These are phyloP conservation scores for Percopsis transmontana DNA, from an alignment of 2,113 vertebrate genomes.

Conservation along the genomic window DNA sequence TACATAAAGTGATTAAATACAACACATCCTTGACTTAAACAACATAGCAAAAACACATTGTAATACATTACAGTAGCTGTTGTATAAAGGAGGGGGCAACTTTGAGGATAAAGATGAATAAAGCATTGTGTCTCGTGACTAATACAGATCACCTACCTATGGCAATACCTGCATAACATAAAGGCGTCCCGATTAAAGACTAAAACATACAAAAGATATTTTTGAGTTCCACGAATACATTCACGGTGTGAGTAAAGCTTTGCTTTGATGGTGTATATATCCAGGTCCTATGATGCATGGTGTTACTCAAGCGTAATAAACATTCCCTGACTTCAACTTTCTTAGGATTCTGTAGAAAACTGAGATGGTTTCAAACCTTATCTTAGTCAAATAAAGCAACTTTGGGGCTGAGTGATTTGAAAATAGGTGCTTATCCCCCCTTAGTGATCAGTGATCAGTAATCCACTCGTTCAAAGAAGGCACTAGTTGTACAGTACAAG, in stretches of 20 bases:
- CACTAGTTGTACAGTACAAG: constrained; percentile 73
- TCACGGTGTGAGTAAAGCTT: constrained; percentile 77
- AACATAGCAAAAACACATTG: constrained; percentile 65
- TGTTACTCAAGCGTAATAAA: constrained; percentile 40
- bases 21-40: constrained; percentile 82
- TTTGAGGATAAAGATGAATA: constrained; percentile 52
- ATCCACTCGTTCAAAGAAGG: constrained; percentile 60
- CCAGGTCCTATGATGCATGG: constrained; percentile 42
- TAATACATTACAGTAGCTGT: constrained; percentile 40
- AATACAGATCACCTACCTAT: constrained; percentile 39
- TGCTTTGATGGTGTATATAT: constrained; percentile 51
- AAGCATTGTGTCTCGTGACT: constrained; percentile 59
- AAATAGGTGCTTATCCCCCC: constrained; percentile 1
- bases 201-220: constrained; percentile 1
- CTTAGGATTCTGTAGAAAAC: constrained; percentile 51
- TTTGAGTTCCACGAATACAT: constrained; percentile 65
- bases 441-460: constrained; percentile 6
- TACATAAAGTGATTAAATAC: constrained; percentile 82
- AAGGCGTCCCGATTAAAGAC: constrained; percentile 18
- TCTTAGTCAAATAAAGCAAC: constrained; percentile 16
- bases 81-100: constrained; percentile 34
- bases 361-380: constrained; percentile 32
- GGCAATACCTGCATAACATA: constrained; percentile 52
- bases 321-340: constrained; percentile 64
- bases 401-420: neutral